Evolutionary conservation across 2,113 vertebrate species (phyloP), one percentile per base, ranked within the genome.

Genomic region (Gymnocephalus cernua): DNA sequence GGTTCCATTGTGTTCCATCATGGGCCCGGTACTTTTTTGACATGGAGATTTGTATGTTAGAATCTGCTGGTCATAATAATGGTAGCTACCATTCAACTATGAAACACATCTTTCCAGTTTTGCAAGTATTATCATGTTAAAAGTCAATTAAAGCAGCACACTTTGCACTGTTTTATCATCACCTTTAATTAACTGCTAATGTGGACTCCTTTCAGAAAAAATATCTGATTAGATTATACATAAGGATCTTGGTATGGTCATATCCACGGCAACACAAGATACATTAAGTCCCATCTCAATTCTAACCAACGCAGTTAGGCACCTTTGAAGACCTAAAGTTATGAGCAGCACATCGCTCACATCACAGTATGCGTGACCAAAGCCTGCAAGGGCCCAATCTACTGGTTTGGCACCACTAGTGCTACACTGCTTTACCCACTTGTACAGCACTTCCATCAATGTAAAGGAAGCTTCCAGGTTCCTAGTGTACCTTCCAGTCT

Each of bases 291-390:
- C 14, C 63, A 35, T 58, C 41, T 14, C 16, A 65, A 13, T 47
- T 57, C 14, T 18, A 58, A 47, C 44, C 23, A 32, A 32, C 12
- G 59, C 38, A 56, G 16, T 13, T 12, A 19, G 19, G 41, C 19
- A 35, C n/a, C 16, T 35, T 27, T 11, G 32, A 38, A 45, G 38
- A 58, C 38, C 0, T 14, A 19, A 44, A 13, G 41, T 61, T n/a
- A 62, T 51, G 23, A n/a, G 76, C 57, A 79, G 19, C 27, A 72
- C 27, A 65, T 63, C 23, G 15, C 9, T 32, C 23, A 32, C 9
- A 79, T 80, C 63, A 32, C 53, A 67, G 63, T 35, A 29, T 68
- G 54, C 10, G 14, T 47, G 9, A 54, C 6, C n/a, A 44, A 27
- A 53, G 47, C 35, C 66, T 56, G 58, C 32, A 53, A 16, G 66